Evolutionary conservation across 2,113 vertebrate genomes (phyloP).

Genomic region (Caracal caracal): DNA sequence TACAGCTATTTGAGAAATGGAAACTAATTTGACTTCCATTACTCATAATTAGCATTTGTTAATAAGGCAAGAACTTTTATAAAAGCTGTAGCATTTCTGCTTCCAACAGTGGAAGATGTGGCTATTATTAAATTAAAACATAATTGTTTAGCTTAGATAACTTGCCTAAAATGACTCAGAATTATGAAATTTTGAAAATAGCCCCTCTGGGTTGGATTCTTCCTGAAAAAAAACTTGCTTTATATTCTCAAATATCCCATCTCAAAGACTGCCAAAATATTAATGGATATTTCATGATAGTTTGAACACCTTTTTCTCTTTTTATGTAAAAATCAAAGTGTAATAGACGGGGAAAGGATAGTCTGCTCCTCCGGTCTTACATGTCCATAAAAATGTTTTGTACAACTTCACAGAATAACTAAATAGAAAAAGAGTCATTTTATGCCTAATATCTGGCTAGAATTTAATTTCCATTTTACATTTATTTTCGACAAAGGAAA

Average conservation of each 20-base stretch:
- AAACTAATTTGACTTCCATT: conserved; percentile 73
- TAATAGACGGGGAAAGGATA: background rate
- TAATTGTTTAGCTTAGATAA: background rate
- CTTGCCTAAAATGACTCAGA: background rate
- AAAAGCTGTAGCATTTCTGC: conserved; percentile 26
- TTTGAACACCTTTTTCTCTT: background rate
- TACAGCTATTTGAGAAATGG: conserved; percentile 64
- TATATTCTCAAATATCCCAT: background rate
- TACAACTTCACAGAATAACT: conserved; percentile 1
- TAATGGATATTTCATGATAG: background rate
- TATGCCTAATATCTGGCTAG: background rate
- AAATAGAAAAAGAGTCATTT: conserved; percentile 19
- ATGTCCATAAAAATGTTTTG: background rate
- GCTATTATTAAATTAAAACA: conserved; percentile 43
- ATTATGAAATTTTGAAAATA: background rate
- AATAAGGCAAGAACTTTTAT: conserved; percentile 65
- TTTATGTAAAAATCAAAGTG: conserved; percentile 12
- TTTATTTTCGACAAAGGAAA: conserved; percentile 42
- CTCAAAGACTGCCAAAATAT: background rate
- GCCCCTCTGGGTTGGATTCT: background rate
- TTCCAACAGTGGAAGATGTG: conserved; percentile 8
- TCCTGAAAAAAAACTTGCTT: background rate
- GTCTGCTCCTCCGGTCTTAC: conserved; percentile 1
- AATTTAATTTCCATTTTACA: conserved; percentile 54
- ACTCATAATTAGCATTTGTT: conserved; percentile 72